phyloP scores from a whole-genome alignment of 2,113 vertebrate genomes.

The Xiphias gladius region DNA sequence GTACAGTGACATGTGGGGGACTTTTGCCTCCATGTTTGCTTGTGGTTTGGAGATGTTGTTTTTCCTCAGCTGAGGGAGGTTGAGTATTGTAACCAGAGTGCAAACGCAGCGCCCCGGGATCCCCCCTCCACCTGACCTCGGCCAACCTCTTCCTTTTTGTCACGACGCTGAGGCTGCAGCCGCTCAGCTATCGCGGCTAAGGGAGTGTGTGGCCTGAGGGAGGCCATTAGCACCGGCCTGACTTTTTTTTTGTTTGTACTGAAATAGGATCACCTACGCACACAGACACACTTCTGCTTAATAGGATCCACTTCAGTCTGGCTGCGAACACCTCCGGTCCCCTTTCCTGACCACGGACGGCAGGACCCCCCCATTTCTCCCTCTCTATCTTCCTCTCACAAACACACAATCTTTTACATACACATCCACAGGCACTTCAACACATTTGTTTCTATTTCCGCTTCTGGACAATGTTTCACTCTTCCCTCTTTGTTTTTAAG shows the following conservation, averaged over 20 bases:
- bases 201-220: constrained; percentile 36
- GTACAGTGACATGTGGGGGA: background rate
- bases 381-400: constrained; percentile 2
- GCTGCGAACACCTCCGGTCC: constrained; percentile 27
- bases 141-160: constrained; percentile 41
- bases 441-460: constrained; percentile 57
- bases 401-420: constrained; percentile 9
- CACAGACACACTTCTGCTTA: constrained; percentile 40
- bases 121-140: constrained; percentile 50
- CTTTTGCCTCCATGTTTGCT: constrained; percentile 23
- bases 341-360: background rate
- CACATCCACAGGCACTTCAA: constrained; percentile 40
- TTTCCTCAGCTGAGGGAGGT: constrained; percentile 48
- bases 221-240: constrained; percentile 28
- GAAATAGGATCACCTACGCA: constrained; percentile 53
- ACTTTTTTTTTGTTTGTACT: constrained; percentile 28
- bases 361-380: background rate
- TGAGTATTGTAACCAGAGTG: constrained; percentile 40
- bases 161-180: constrained; percentile 30
- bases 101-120: constrained; percentile 41
- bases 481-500: constrained; percentile 32
- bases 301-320: constrained; percentile 46
- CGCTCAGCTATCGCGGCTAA: constrained; percentile 21
- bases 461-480: constrained; percentile 47
- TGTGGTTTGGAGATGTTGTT: constrained; percentile 53